These are phyloP conservation scores for Cheilosia vulpina DNA, from an alignment of 2,888 invertebrate species.

Conservation along the genomic window DNA sequence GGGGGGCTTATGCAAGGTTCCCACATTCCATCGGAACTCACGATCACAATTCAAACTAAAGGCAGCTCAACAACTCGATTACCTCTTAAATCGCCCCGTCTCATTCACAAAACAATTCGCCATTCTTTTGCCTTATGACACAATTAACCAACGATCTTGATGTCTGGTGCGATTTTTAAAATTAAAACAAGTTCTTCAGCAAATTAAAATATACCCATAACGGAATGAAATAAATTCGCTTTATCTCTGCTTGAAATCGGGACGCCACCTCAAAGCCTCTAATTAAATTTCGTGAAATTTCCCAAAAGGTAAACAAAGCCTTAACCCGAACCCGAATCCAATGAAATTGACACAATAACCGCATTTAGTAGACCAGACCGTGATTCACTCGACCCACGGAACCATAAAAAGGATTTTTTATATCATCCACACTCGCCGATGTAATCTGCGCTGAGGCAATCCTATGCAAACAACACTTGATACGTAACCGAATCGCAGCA, in stretches of 20 bases:
- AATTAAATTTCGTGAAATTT: conserved; percentile 67
- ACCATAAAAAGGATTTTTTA: conserved; percentile 68
- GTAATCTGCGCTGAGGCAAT: conserved; percentile 56
- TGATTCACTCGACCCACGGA: conserved; percentile 47
- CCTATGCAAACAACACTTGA: conserved; percentile 71
- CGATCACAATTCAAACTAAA: too few relatives aligned
- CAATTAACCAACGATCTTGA: background rate
- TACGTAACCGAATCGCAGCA: conserved; percentile 12
- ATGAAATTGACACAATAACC: conserved; percentile 64
- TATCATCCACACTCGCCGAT: conserved; percentile 41
- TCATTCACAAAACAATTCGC: too few relatives aligned
- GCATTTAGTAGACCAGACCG: conserved; percentile 29
- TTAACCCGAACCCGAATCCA: conserved; percentile 35
- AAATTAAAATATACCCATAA: conserved; percentile 5
- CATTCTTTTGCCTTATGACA: background rate
- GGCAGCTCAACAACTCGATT: too few relatives aligned
- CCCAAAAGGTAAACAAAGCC: conserved; percentile 61
- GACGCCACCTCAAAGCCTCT: conserved; percentile 36
- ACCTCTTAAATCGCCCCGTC: too few relatives aligned
- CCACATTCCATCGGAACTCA: too few relatives aligned
- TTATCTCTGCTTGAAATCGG: conserved; percentile 30
- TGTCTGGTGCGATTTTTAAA: background rate
- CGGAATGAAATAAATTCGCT: conserved; percentile 26
- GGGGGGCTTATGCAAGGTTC: too few relatives aligned
- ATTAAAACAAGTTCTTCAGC: conserved; percentile 20